Base-by-base conservation (phyloP, 2,888 invertebrate genomes). In the Thyatira batis region DNA sequence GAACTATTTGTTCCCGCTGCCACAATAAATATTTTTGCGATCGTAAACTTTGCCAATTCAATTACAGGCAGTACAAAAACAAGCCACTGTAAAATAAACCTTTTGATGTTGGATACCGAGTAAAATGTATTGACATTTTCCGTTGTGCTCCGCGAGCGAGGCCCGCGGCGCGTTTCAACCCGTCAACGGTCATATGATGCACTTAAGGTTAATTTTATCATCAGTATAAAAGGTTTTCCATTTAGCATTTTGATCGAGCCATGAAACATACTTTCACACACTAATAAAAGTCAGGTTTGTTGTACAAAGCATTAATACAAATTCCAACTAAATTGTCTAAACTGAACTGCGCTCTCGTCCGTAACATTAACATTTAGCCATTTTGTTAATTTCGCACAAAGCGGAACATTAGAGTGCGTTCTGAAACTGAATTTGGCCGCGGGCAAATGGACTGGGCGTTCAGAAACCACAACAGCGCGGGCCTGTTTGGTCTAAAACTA, bases 31-130 rank as follows among this genome's bases (percentile, higher is more conserved):
- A 78, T 84, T 81, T 79, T 78, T 73, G 71, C 64, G 69, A 74
- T 78, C 76, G 75, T 78, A 82, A 82, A 86, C 79, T 81, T 82
- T 74, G 69, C 77, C 79, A 82, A 83, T 85, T 83, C 83, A 88
- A 85, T 86, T 85, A 85, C 74, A 61, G 57, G 59, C 66, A 58
- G 66, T 65, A 75, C 75, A 81, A 84, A 75, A 79, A 78, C 76
- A 80, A 73, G 71, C 76, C 74, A 77, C 78, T 77, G 84, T 80
- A 79, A 84, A 85, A 80, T 80, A 80, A 81, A 80, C 79, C 77
- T 82, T 82, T 80, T 80, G 78, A 78, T 80, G 75, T 78, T 67
- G 69, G 71, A 65, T 61, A 57, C 59, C 56, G 69, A 65, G 71
- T 77, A 74, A 80, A 75, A 71, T 69, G 69, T 80, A 82, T 80